These are phyloP conservation scores for Archocentrus centrarchus DNA, from an alignment of 2,113 vertebrate species.

Conservation along the genomic window DNA sequence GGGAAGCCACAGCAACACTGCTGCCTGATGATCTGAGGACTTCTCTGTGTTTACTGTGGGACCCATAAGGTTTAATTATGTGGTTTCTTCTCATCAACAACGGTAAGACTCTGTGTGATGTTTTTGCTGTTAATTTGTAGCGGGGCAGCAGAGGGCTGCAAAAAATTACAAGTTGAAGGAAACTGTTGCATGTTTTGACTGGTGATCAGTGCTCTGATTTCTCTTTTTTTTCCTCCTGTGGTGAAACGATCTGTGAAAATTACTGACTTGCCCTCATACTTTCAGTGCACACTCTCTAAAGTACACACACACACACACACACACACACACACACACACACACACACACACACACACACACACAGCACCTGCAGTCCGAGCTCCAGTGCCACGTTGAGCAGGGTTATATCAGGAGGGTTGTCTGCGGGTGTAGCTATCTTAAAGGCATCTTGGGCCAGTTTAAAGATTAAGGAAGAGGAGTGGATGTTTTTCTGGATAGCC, in stretches of 20 bases:
- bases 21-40: slow-evolving; percentile 35
- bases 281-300: background rate
- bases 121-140: slow-evolving; percentile 66
- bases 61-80: slow-evolving; percentile 52
- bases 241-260: slow-evolving; percentile 42
- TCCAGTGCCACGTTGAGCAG: slow-evolving; percentile 96
- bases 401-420: slow-evolving; percentile 92
- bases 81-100: slow-evolving; percentile 51
- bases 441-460: slow-evolving; percentile 98
- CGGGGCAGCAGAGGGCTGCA: slow-evolving; percentile 28
- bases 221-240: slow-evolving; percentile 16
- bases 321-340: background rate
- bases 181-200: slow-evolving; percentile 41
- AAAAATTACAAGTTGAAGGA: slow-evolving; percentile 53
- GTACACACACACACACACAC: background rate
- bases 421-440: slow-evolving; percentile 95
- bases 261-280: slow-evolving; percentile 12
- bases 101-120: slow-evolving; percentile 40
- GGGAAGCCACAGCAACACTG: slow-evolving; percentile 6
- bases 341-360: slow-evolving; percentile 4
- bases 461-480: slow-evolving; percentile 98
- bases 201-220: slow-evolving; percentile 21
- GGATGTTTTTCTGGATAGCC: slow-evolving; percentile 98
- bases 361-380: slow-evolving; percentile 92
- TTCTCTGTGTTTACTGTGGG: slow-evolving; percentile 46